A percentile compares a stretch with the other conserved stretches of the same genome.
Conservation (phyloP, 2,797 vertebrate genomes). For the Oreochromis grahami region DNA sequence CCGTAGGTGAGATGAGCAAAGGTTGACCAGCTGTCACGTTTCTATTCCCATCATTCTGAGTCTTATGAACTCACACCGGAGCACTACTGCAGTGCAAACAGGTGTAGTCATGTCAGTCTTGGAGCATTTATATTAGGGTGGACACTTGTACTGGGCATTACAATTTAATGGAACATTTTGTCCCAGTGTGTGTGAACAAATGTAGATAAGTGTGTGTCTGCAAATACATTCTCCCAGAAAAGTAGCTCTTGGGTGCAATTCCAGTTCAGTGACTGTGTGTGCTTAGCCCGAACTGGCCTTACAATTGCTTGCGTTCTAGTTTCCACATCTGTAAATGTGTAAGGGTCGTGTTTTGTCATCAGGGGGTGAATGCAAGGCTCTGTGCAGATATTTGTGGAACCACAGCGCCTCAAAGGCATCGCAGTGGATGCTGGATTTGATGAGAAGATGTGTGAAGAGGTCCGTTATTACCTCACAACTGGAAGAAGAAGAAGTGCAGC, state of each 20-base stretch:
- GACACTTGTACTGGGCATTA: background rate
- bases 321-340: background rate
- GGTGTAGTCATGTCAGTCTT: fast-evolving
- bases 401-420: background rate
- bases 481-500: background rate
- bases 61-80: fast-evolving
- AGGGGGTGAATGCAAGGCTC: too few relatives aligned
- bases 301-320: background rate
- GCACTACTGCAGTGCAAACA: background rate
- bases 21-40: background rate
- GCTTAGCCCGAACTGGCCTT: background rate
- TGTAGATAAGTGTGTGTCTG: background rate
- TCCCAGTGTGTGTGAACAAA: background rate
- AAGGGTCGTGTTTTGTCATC: background rate
- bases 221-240: background rate
- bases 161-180: background rate
- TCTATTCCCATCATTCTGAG: background rate
- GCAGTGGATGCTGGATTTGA: background rate
- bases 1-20: background rate
- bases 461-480: background rate
- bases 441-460: background rate
- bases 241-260: background rate
- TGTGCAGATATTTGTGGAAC: background rate
- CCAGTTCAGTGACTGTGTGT: background rate
- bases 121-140: background rate